Base-by-base conservation (phyloP, 30 jellyfish, hydroid and myxozoan genomes). In the Aurelia aurita region DNA sequence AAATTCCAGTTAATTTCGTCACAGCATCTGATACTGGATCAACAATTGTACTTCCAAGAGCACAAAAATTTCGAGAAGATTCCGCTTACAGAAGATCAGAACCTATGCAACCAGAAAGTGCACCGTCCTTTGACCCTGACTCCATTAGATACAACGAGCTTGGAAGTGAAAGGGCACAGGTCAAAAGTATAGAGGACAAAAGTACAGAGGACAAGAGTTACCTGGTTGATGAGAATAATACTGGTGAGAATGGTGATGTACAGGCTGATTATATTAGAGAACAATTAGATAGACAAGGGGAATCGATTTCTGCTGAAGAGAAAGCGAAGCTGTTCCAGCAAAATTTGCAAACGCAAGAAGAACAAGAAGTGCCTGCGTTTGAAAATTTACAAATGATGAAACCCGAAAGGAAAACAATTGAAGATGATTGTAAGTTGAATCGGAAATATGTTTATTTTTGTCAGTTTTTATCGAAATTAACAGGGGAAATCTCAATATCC, bases 211-310 rank as follows among this genome's bases (percentile, higher is more conserved):
- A 39, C 51, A 39, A 39, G 51, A 2, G 51, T 39, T 39, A 39
- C 51, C 1, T 39, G 14, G 51, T 6, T 39, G 51, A 39, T 39
- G 51, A 39, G 15, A 39, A 39, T 9, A 39, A 15, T 39, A 39
- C 0, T 15, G 9, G 16, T 39, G 85, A 67, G 20, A 53, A 43
- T 35, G 68, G 75, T 0, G 91, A 81, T 34, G 91, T 81, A 11
- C 91, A 81, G 59, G 91, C 91, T 2, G 91, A 81, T 12, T 81
- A 81, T 27, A 81, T 81, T 3, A 68, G 54, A 25, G 91, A 81
- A 29, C 68, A 70, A 45, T 77, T 81, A n/a, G 71, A 54, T 68
- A 79, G 44, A 19, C 54, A 73, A n/a, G 54, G 51, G 13, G 91
- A 81, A 51, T 18, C 18, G 14, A 57, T 59, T 1, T 34, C 84